These are phyloP conservation scores for Encarsia formosa DNA, from an alignment of 2,888 invertebrate genomes.

Conservation along the genomic window DNA sequence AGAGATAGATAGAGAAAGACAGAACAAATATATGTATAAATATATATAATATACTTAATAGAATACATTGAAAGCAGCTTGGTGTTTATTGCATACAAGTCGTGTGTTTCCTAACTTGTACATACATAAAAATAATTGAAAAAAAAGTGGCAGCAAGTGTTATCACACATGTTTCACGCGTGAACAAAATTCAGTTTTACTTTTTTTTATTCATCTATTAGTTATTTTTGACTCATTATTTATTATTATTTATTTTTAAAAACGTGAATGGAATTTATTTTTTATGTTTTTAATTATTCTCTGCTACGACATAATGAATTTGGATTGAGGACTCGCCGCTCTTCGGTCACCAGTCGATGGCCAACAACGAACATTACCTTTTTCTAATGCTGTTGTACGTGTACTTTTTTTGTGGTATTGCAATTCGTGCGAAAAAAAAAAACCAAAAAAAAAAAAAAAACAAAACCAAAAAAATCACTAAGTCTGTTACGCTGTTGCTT, in stretches of 20 bases:
- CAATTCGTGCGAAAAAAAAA: slow-evolving; percentile 10
- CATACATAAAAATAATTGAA: slow-evolving; percentile 24
- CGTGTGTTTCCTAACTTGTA: slow-evolving; percentile 28
- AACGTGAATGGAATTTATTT: too few relatives aligned
- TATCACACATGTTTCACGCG: slow-evolving; percentile 12
- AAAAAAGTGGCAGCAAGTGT: slow-evolving; percentile 20
- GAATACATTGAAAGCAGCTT: slow-evolving; percentile 49
- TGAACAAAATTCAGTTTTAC: slow-evolving; percentile 3
- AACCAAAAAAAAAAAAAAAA: too few relatives aligned
- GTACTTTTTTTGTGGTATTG: slow-evolving; percentile 6
- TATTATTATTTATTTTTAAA: too few relatives aligned
- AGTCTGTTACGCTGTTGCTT: slow-evolving; percentile 17
- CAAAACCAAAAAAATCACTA: too few relatives aligned
- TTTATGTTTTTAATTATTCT: too few relatives aligned
- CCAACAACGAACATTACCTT: slow-evolving; percentile 23
- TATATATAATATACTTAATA: slow-evolving; percentile 40
- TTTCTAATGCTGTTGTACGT: slow-evolving; percentile 3
- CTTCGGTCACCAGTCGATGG: slow-evolving; percentile 26
- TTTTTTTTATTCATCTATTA: too few relatives aligned
- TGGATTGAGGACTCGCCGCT: slow-evolving; percentile 14
- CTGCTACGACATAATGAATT: too few relatives aligned
- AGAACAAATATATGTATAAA: slow-evolving; percentile 30
- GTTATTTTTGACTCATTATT: too few relatives aligned
- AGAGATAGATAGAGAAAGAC: slow-evolving; percentile 31
- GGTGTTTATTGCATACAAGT: slow-evolving; percentile 44